Conservation (phyloP, 2,888 invertebrate genomes). For the Microdon myrmicae region DNA sequence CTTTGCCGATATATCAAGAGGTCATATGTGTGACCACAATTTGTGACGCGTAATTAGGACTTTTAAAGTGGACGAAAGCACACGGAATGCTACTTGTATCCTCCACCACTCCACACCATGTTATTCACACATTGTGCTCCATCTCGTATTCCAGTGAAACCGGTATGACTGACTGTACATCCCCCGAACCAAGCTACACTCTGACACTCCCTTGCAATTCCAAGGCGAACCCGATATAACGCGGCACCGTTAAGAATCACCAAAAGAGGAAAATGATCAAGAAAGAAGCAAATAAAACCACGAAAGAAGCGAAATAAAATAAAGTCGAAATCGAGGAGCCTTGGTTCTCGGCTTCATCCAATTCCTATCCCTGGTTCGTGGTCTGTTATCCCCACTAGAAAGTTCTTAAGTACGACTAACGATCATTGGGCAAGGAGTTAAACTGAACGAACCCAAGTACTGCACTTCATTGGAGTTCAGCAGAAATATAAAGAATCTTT, state of each 20-base stretch:
- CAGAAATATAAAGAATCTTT: not conserved
- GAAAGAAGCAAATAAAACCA: slow-evolving; percentile 12
- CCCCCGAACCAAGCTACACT: slow-evolving; percentile 17
- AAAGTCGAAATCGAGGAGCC: slow-evolving; percentile 30
- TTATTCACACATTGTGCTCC: slow-evolving; percentile 10
- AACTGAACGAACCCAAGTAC: slow-evolving; percentile 30
- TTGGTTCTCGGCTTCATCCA: slow-evolving; percentile 40
- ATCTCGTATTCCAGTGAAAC: slow-evolving; percentile 1
- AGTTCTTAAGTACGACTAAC: slow-evolving; percentile 52
- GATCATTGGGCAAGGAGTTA: slow-evolving; percentile 50
- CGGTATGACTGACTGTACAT: not conserved
- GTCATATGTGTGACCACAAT: slow-evolving; percentile 51
- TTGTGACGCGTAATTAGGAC: slow-evolving; percentile 52
- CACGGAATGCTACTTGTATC: slow-evolving; percentile 47
- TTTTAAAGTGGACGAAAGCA: slow-evolving; percentile 49
- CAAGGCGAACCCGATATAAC: slow-evolving; percentile 44
- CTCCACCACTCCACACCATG: slow-evolving; percentile 30
- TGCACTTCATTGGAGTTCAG: slow-evolving; percentile 25
- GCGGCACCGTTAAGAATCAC: slow-evolving; percentile 41
- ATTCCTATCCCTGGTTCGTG: slow-evolving; percentile 20
- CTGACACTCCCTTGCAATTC: too few relatives aligned
- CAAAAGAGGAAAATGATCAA: slow-evolving; percentile 18
- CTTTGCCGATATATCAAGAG: too few relatives aligned
- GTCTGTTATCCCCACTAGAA: slow-evolving; percentile 45
- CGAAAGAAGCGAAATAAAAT: slow-evolving; percentile 1